phyloP scores from a whole-genome alignment of 2,797 vertebrate genomes.

The Sebastolobus alascanus region DNA sequence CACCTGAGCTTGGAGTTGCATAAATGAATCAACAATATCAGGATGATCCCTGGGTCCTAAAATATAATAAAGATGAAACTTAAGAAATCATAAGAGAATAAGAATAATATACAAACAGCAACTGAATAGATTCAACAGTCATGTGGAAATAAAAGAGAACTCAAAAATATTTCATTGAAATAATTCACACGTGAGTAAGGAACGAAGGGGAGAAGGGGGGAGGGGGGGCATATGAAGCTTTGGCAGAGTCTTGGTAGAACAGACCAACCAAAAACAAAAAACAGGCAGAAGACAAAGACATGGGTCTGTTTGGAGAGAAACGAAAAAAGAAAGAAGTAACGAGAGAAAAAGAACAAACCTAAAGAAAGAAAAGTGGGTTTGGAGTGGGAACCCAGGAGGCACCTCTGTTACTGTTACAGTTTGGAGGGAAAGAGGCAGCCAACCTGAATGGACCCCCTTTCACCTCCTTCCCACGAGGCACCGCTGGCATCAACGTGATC shows the following conservation, averaged over 20 bases:
- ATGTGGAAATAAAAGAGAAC: conserved; percentile 92
- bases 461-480: conserved; percentile 58
- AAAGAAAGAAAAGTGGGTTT: conserved; percentile 87
- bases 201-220: conserved; percentile 84
- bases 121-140: conserved; percentile 99
- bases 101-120: conserved; percentile 99
- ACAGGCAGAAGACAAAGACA: conserved; percentile 91
- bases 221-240: conserved; percentile 93
- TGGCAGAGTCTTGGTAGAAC: conserved; percentile 95
- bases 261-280: conserved; percentile 92
- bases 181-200: conserved; percentile 93
- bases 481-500: conserved; percentile 4
- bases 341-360: conserved; percentile 90
- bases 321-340: conserved; percentile 85
- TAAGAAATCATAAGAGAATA: conserved; percentile 98
- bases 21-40: conserved; percentile 99
- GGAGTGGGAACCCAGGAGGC: conserved; percentile 90
- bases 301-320: conserved; percentile 86
- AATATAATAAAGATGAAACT: conserved; percentile 99
- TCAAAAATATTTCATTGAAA: conserved; percentile 93
- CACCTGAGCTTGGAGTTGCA: conserved; percentile 99
- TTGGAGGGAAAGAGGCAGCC: conserved; percentile 60
- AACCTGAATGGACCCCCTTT: conserved; percentile 56
- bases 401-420: conserved; percentile 87
- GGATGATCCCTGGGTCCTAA: conserved; percentile 99